These are phyloP conservation scores for Pholis gunnellus DNA, from an alignment of 2,113 vertebrate genomes.

Conservation along the genomic window DNA sequence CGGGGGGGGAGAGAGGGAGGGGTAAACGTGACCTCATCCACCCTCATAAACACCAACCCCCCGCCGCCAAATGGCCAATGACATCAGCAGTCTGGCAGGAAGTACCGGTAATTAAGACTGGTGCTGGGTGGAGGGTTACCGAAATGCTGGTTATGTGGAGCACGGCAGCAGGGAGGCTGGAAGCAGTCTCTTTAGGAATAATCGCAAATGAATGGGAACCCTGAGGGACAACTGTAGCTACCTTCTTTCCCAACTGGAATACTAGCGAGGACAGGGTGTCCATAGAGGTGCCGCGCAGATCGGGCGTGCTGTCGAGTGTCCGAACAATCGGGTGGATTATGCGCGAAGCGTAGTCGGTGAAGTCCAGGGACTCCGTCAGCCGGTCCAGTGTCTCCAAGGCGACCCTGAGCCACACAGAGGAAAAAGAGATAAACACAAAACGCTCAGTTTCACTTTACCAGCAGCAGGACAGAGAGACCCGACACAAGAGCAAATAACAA, in stretches of 20 bases:
- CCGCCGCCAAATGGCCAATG: conserved; percentile 57
- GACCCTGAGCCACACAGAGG: conserved; percentile 83
- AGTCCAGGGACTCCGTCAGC: conserved; percentile 96
- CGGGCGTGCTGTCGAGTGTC: conserved; percentile 93
- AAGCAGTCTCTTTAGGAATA: conserved; percentile 50
- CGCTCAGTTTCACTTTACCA: background rate
- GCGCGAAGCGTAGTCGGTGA: conserved; percentile 97
- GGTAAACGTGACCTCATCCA: conserved; percentile 73
- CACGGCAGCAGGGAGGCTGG: conserved; percentile 51
- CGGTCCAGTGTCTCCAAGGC: conserved; percentile 96
- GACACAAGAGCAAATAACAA: conserved; percentile 16
- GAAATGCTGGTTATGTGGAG: conserved; percentile 51
- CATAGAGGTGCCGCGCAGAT: conserved; percentile 94
- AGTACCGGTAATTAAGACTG: conserved; percentile 65
- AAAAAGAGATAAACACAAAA: conserved; percentile 48
- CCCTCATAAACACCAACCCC: conserved; percentile 69
- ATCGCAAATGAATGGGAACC: conserved; percentile 35
- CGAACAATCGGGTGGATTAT: conserved; percentile 98
- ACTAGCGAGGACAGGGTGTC: conserved; percentile 97
- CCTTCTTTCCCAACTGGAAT: conserved; percentile 98
- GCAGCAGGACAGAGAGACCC: background rate
- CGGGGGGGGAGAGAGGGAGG: conserved; percentile 3
- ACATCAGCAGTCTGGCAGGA: conserved; percentile 80
- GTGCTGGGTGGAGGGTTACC: conserved; percentile 6
- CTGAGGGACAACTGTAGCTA: conserved; percentile 76